Evolutionary conservation across 2,113 vertebrate species (phyloP), one percentile per base, ranked within the genome.

Genomic region (Scomber colias): DNA sequence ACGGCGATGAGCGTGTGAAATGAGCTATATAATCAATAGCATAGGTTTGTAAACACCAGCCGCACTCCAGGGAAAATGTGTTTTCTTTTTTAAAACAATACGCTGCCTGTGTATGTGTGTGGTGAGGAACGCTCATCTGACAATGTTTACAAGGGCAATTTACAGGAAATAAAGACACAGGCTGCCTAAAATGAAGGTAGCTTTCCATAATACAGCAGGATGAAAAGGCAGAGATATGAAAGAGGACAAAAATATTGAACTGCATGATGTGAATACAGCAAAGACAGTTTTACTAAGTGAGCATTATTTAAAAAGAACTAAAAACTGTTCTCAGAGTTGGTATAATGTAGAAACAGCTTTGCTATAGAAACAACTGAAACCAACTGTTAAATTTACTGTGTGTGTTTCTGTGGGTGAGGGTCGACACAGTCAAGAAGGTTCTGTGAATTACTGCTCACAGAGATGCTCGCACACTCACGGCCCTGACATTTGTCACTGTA

Each of bases 1-100:
- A 97, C 93, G 87, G 95, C 95, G 94, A 97, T 96, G 95, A 97
- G 96, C 93, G 95, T 95, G 95, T 95, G 96, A 97, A 98, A 98
- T 97, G 97, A 97, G 94, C 94, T 96, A 96, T 96, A 95, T 96
- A 97, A 99, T 97, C 97, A 97, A 97, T 96, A 96, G 90, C 84
- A 89, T 88, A 95, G 95, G 94, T 97, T 95, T 95, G 95, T 95
- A 98, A 97, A 97, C 96, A 96, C 93, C 94, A 86, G 84, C 71
- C 90, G 81, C 90, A 96, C 95, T 96, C 93, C 68, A 13, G 93
- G 95, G 95, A 94, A 87, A 91, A 93, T 77, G 76, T 87, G 87
- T 84, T 92, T 90, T 91, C 90, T 96, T 94, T 92, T 92, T 90
- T 91, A 86, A 90, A 92, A 94, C 92, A 94, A 94, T 95, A 89